Base-by-base conservation (phyloP, 2,113 vertebrate genomes). In the Mystacornis crossleyi region DNA sequence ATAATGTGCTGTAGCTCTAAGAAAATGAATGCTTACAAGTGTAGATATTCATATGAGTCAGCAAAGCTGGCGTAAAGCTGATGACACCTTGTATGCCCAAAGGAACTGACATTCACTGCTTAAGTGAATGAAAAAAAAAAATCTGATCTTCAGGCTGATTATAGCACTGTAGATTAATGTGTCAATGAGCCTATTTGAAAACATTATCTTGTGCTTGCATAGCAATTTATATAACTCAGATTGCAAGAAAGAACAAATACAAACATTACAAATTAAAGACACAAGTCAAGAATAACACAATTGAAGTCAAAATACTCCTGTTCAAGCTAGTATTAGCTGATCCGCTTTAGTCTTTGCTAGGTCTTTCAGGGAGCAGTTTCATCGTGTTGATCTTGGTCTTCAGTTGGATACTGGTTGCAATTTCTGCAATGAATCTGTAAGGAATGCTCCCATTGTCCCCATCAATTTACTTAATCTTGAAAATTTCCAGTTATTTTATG, bases 11-110 rank as follows among this genome's bases (percentile, higher is more conserved):
- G 31, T 66, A 94, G 81, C 72, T 83, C 91, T 87, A 94, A 90
- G 94, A 96, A 96, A 97, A 97, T 61, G 79, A 97, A 90, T 94
- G 95, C 93, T 95, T 97, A 86, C 81, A 93, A 96, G 74, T 69
- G 45, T 97, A 89, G 89, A 92, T 95, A 86, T 95, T 97, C 95
- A 70, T 81, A 89, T 94, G 95, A 97, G 86, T 97, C 97, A 97
- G 97, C 97, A 96, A 86, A 96, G 81, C 94, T 89, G 69, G 87
- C 54, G 67, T 70, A 55, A 93, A 96, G 89, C 81, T 94, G 95
- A 96, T 97, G 95, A 94, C 80, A 97, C 92, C 94, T 96, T 96
- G 40, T 65, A 65, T 74, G 72, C 78, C 55, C 92, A 93, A 92
- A 94, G 93, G 89, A 98, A 85, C 74, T 96, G 80, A 70, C 83